phyloP scores from a whole-genome alignment of 2,888 invertebrate genomes.

The Agriopis leucophaearia region DNA sequence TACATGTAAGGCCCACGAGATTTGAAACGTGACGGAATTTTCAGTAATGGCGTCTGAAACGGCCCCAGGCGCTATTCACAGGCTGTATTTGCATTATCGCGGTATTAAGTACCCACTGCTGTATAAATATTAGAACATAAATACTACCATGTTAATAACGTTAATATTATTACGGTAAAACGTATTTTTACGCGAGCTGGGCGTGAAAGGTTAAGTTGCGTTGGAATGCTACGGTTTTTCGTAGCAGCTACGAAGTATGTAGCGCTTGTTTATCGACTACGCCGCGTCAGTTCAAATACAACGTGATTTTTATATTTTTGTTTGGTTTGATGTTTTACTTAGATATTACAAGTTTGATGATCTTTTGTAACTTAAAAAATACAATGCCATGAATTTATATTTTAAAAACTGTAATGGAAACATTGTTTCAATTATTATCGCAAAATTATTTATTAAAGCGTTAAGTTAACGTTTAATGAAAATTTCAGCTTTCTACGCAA shows the following conservation, averaged over 20 bases:
- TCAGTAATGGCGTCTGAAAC: conserved; percentile 69
- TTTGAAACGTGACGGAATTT: conserved; percentile 71
- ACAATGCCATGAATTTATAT: not conserved
- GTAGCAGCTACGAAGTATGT: conserved; percentile 35
- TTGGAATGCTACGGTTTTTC: conserved; percentile 42
- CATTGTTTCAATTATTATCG: not conserved
- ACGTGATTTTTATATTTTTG: conserved; percentile 22
- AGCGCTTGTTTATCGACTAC: conserved; percentile 39
- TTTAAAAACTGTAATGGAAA: not conserved
- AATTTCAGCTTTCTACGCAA: conserved; percentile 35
- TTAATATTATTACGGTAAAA: conserved; percentile 21
- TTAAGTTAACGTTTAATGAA: conserved; percentile 15
- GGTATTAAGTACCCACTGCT: conserved; percentile 64
- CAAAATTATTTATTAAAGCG: conserved; percentile 1
- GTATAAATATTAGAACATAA: conserved; percentile 40
- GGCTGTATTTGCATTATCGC: conserved; percentile 77
- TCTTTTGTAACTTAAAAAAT: not conserved
- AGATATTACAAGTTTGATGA: not conserved
- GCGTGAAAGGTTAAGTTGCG: conserved; percentile 35
- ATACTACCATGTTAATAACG: conserved; percentile 19
- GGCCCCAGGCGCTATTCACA: conserved; percentile 63
- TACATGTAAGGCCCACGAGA: conserved; percentile 69
- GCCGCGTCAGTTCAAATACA: conserved; percentile 19
- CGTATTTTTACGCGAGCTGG: conserved; percentile 7
- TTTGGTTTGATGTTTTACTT: conserved; percentile 2